Evolutionary conservation across 2,113 vertebrate species (phyloP).

Genomic region (Tachysurus vachellii): DNA sequence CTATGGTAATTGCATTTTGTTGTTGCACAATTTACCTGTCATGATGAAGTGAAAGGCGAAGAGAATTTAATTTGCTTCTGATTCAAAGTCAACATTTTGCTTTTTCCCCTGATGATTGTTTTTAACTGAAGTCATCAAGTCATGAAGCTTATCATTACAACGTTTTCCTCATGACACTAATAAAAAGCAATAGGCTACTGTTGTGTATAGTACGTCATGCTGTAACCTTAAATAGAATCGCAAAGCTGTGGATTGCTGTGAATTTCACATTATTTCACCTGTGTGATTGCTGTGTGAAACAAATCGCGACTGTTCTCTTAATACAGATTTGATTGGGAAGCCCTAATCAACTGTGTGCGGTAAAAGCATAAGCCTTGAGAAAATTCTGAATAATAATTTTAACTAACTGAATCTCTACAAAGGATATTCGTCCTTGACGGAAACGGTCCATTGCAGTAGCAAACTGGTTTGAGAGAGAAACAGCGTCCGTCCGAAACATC

Average conservation of each 20-base stretch:
- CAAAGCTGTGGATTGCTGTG: background rate
- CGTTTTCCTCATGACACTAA: background rate
- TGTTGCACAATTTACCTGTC: background rate
- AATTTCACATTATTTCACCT: background rate
- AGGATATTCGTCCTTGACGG: slow-evolving; percentile 21
- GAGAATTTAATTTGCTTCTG: background rate
- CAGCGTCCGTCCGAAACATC: slow-evolving; percentile 25
- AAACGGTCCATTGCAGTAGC: background rate
- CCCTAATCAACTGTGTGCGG: background rate
- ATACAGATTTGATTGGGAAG: background rate
- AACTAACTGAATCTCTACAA: slow-evolving; percentile 25
- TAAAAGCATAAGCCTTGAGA: background rate
- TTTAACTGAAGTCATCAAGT: background rate
- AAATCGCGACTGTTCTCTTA: background rate
- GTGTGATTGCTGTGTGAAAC: background rate
- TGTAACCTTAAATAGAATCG: background rate
- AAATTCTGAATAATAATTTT: slow-evolving; percentile 6
- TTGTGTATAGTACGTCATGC: background rate
- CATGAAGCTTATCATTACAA: background rate
- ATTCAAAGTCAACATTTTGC: background rate
- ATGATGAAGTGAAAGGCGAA: background rate
- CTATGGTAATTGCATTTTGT: background rate
- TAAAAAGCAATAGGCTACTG: background rate
- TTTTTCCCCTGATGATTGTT: background rate
- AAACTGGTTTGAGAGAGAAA: background rate